These are phyloP conservation scores for Nematolebias whitei DNA, from an alignment of 2,113 vertebrate genomes.

Conservation along the genomic window DNA sequence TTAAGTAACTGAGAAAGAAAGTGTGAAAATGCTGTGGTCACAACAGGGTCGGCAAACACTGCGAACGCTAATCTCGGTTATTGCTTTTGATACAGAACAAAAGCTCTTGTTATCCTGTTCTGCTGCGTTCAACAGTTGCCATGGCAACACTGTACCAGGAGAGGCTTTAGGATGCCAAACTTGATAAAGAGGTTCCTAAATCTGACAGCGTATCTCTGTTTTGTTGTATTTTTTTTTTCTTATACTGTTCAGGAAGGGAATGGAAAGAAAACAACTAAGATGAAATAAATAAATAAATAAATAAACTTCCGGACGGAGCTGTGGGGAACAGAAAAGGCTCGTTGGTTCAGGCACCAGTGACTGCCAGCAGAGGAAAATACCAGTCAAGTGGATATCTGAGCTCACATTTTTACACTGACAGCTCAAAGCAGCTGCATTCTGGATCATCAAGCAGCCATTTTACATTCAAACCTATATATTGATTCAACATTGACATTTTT, in stretches of 20 bases:
- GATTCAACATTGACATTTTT: constrained; percentile 22
- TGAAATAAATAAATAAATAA: constrained; percentile 32
- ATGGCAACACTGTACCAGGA: constrained; percentile 52
- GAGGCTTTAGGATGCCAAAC: constrained; percentile 58
- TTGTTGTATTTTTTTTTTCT: constrained; percentile 25
- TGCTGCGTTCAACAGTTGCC: constrained; percentile 63
- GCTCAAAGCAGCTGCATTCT: constrained; percentile 29
- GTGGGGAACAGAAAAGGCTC: constrained; percentile 57
- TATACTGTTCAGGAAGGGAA: constrained; percentile 7
- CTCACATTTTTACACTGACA: constrained; percentile 34
- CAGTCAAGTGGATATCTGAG: constrained; percentile 46
- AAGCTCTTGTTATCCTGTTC: constrained; percentile 60
- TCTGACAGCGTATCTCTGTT: constrained; percentile 48
- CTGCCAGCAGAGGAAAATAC: constrained; percentile 63
- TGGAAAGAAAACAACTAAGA: constrained; percentile 27
- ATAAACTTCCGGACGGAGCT: constrained; percentile 56
- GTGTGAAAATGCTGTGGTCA: constrained; percentile 32
- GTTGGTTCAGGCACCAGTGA: constrained; percentile 36
- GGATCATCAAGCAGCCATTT: constrained; percentile 33
- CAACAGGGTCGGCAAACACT: constrained; percentile 39
- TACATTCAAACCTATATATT: constrained; percentile 12
- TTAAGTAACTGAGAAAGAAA: constrained; percentile 27
- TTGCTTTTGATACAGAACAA: constrained; percentile 54
- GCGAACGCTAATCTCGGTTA: constrained; percentile 43
- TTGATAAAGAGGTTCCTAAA: constrained; percentile 55